Conservation (phyloP, 2,888 invertebrate species). For the Brachypalpus laphriformis region DNA sequence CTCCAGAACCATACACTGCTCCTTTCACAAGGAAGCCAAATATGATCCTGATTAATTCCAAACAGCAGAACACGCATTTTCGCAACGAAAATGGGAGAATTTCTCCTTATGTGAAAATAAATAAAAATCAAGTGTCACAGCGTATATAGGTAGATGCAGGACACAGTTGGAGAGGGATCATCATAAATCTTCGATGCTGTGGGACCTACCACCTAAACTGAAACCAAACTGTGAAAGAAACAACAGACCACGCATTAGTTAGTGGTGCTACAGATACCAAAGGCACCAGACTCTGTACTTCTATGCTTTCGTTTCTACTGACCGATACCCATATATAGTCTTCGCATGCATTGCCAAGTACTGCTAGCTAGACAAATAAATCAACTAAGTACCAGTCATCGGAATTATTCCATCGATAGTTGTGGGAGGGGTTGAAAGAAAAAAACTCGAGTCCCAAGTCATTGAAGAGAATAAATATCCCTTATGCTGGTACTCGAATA, state of each 20-base stretch:
- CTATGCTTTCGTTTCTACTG: background rate
- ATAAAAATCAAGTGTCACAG: background rate
- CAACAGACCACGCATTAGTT: conserved; percentile 10
- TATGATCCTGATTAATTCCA: conserved; percentile 48
- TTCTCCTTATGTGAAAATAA: background rate
- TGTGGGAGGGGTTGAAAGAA: background rate
- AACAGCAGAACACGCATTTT: background rate
- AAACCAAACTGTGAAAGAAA: conserved; percentile 12
- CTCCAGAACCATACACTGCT: background rate
- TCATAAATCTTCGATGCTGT: conserved; percentile 19
- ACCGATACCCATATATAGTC: background rate
- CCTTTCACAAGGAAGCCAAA: conserved; percentile 1
- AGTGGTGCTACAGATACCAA: background rate
- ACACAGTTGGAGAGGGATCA: conserved; percentile 17
- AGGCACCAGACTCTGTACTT: background rate
- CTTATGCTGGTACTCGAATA: background rate
- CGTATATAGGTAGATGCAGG: background rate
- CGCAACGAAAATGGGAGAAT: background rate
- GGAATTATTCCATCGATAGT: conserved; percentile 42
- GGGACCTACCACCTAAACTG: background rate
- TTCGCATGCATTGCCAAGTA: background rate
- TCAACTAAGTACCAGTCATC: conserved; percentile 35
- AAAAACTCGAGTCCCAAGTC: background rate
- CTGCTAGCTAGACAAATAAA: conserved; percentile 37
- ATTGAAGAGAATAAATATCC: background rate